Evolutionary conservation across 2,797 vertebrate species (phyloP), one percentile per base, ranked within the genome.

Genomic region (Liasis olivaceus): DNA sequence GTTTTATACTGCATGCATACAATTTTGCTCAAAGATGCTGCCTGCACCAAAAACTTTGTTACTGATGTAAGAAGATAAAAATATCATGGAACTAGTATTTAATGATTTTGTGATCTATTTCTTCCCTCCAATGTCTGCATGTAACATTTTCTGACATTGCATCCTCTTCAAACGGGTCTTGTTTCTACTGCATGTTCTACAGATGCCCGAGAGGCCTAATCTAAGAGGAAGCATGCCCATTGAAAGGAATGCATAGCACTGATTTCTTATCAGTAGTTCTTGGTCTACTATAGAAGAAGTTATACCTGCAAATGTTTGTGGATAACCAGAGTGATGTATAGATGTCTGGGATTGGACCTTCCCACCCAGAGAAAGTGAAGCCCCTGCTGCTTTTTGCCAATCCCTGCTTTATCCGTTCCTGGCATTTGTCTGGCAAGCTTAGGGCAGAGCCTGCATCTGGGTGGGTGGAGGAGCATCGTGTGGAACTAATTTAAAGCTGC

Each of bases 351-450:
- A 51, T 60, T 56, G 58, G 85, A 84, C 56, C 54, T 92, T 59
- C 14, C 72, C 58, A 64, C 59, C 56, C 47, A 26, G 62, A 59
- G 56, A 86, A 59, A 69, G 63, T 51, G 56, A n/a, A 81, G 12
- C 64, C 14, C 28, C 26, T 2, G 7, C 28, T 22, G 24, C 47
- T 81, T 89, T 66, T 69, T 24, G 77, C 36, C 15, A 28, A 22
- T 36, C 26, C 20, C 36, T 51, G 15, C 31, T 59, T 51, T 64
- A 22, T 58, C n/a, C 28, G 24, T 56, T 24, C n/a, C 17, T 89
- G 90, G 90, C 58, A n/a, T 89, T 89, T 81, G 81, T 63, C 77
- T 85, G 60, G 31, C 81, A 86, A 90, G 42, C 31, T 14, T 81
- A 88, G 66, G 89, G 28, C n/a, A 72, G 66, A 69, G 14, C 24